Evolutionary conservation across 2,113 vertebrate species (phyloP).

Genomic region (Microcebus ravelobensis): DNA sequence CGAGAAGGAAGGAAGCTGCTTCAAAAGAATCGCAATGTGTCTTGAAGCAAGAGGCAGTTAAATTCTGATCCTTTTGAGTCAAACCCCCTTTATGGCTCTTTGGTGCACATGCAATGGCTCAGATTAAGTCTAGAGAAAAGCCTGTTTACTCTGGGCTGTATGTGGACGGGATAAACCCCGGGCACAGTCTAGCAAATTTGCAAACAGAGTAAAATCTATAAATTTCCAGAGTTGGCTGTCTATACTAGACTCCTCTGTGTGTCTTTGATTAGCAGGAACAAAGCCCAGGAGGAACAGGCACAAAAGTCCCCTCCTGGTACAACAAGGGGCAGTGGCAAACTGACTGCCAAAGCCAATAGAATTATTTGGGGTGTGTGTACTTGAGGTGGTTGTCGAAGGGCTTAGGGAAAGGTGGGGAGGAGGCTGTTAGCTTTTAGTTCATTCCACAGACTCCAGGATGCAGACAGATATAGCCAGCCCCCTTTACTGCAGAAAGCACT

Average conservation of each 20-base stretch:
- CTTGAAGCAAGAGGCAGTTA: background rate
- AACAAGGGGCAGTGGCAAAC: background rate
- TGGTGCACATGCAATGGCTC: background rate
- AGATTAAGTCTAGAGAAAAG: constrained; percentile 8
- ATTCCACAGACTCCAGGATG: background rate
- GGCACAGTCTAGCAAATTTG: background rate
- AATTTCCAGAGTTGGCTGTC: background rate
- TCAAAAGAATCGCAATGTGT: background rate
- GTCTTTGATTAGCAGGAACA: background rate
- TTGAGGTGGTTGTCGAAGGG: background rate
- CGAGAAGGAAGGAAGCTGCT: background rate
- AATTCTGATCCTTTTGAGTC: background rate
- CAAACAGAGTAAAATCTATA: background rate
- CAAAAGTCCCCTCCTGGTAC: background rate
- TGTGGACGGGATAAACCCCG: background rate
- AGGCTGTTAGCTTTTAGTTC: background rate
- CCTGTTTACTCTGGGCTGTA: background rate
- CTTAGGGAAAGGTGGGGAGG: background rate
- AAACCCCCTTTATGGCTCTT: background rate
- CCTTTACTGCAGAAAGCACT: background rate
- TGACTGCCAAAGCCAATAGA: background rate
- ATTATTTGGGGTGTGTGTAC: background rate
- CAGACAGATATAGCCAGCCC: background rate
- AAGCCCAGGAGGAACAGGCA: background rate
- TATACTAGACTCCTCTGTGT: background rate